Evolutionary conservation across 2,888 invertebrate species (phyloP), one percentile per base, ranked within the genome.

Genomic region (Acleris literana): DNA sequence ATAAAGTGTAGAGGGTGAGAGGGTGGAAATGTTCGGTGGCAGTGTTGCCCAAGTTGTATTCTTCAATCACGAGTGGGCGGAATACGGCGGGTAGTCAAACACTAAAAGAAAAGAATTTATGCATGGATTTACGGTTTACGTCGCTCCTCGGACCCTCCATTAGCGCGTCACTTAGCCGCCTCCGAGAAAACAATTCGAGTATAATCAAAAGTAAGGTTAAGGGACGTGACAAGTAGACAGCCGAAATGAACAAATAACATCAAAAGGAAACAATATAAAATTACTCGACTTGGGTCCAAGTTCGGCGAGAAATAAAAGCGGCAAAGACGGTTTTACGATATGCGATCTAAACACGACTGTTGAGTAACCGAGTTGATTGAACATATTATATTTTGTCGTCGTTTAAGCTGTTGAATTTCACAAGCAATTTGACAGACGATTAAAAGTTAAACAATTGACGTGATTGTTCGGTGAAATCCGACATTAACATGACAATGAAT

Each of bases 81-180:
- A 69, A 71, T 74, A 74, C 68, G 69, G 73, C 68, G 67, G 69
- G 69, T 71, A 70, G 70, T 71, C 70, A 62, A 62, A 66, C 67
- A 56, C 51, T 68, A 64, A 68, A 68, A 61, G 62, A 59, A 68
- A 64, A 48, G 17, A 62, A 57, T 66, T 62, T 66, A 62, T 66
- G 66, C 66, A 62, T 66, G 66, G 61, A 66, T 57, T 62, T 57
- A 52, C 66, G 61, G 66, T 66, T 66, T 62, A 62, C 49, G 58
- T 33, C 57, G 61, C 57, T 46, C 33, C 43, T 33, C 20, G 58
- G 52, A 51, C 7, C 52, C 25, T 22, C 61, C 52, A 66, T 66
- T 66, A 65, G 49, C 55, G 29, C 51, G 29, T 59, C 60, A 56
- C 60, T 65, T 65, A 56, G 55, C 20, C 20, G 55, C 60, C 46